Conservation (phyloP, 2,888 invertebrate genomes). For the Melanostoma scalare region DNA sequence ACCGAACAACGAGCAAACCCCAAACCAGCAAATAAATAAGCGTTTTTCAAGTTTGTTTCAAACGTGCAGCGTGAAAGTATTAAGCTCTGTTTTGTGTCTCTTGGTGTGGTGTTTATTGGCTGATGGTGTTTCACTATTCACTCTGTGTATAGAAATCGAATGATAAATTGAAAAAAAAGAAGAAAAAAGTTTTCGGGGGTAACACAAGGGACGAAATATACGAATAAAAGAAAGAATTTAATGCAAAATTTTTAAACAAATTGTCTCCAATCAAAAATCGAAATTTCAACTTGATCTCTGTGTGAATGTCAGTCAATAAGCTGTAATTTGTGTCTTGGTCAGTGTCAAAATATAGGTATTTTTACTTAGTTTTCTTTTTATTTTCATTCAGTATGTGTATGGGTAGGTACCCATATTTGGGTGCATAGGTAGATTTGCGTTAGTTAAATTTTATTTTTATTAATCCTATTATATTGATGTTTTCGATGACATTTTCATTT, state of each 20-base stretch:
- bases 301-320: not conserved
- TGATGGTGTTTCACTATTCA: conserved; percentile 29
- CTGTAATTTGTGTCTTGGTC: not conserved
- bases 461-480: conserved; percentile 7
- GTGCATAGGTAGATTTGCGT: not conserved
- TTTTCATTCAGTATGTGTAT: too few species aligned
- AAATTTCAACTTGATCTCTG: not conserved
- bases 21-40: conserved; percentile 14
- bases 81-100: conserved; percentile 36
- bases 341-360: not conserved
- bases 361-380: not conserved
- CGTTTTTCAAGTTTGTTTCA: not conserved
- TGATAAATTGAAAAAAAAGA: conserved; percentile 2
- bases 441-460: conserved; percentile 26
- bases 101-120: conserved; percentile 37
- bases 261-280: not conserved
- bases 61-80: conserved; percentile 35
- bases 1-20: conserved; percentile 30
- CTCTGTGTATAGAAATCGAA: conserved; percentile 17
- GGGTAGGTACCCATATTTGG: too few species aligned
- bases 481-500: conserved; percentile 1
- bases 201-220: conserved; percentile 6
- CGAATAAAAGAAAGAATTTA: not conserved
- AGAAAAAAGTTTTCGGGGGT: not conserved
- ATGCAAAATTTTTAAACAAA: not conserved